phyloP scores from a whole-genome alignment of 1,140 invertebrate genomes.

The Bicyclus anynana region DNA sequence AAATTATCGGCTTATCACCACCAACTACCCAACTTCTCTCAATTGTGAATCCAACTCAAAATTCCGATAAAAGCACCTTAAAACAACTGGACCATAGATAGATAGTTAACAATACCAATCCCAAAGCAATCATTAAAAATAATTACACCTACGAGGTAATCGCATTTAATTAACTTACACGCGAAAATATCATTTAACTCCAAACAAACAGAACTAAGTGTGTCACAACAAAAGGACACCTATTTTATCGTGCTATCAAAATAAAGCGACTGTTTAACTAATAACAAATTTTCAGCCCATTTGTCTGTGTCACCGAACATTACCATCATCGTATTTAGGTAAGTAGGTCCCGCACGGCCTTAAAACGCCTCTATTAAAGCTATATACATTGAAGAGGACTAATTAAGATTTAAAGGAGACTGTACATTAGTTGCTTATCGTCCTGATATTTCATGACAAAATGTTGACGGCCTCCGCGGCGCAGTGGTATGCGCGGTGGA shows the following conservation, averaged over 20 bases:
- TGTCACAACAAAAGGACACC: neutral
- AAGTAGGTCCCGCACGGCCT: slow-evolving; percentile 25
- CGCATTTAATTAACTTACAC: neutral
- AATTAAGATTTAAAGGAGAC: neutral
- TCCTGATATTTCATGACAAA: too few species aligned
- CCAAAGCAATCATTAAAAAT: neutral
- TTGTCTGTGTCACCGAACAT: slow-evolving; percentile 25
- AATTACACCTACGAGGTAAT: neutral
- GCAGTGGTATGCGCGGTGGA: too few species aligned
- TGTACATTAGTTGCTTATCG: neutral
- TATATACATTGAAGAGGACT: neutral
- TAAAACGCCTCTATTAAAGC: slow-evolving; percentile 6
- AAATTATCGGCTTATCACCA: too few species aligned
- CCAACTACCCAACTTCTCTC: too few species aligned
- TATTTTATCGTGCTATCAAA: slow-evolving; percentile 3
- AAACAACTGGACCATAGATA: too few species aligned
- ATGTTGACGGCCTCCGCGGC: too few species aligned
- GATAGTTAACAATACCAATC: too few species aligned
- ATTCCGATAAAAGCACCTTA: too few species aligned
- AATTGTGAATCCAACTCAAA: too few species aligned
- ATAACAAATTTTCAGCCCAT: slow-evolving; percentile 20
- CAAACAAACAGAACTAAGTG: neutral
- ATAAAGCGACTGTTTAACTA: slow-evolving; percentile 8
- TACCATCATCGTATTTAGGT: slow-evolving; percentile 22
- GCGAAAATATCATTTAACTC: neutral